Evolutionary conservation across 2,797 vertebrate species (phyloP).

Genomic region (Onychomys leucogaster): DNA sequence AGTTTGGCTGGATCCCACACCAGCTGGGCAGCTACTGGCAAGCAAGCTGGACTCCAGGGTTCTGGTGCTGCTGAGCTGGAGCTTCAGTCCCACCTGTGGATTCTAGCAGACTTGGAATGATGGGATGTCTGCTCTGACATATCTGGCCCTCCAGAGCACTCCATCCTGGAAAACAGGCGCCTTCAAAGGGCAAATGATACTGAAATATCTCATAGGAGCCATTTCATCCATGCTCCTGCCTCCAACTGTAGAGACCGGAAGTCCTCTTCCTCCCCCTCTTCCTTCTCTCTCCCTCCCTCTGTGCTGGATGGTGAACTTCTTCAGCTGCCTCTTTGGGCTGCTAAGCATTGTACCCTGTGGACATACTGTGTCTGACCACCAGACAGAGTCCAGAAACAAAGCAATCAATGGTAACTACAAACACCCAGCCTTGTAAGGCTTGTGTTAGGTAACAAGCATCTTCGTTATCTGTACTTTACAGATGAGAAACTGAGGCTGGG

Average conservation of each 20-base stretch:
- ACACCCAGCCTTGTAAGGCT: rapidly evolving
- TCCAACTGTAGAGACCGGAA: not conserved
- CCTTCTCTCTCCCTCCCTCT: no score
- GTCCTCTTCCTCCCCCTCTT: no score
- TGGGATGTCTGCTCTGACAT: not conserved
- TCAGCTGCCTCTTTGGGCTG: not conserved
- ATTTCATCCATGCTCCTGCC: not conserved
- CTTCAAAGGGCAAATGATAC: rapidly evolving
- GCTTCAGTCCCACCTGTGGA: not conserved
- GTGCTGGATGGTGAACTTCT: not conserved
- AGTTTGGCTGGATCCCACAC: conserved; percentile 33
- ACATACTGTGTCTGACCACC: not conserved
- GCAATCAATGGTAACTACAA: rapidly evolving
- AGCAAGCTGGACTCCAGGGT: not conserved
- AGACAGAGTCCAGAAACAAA: not conserved
- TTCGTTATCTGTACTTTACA: not conserved
- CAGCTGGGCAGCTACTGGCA: conserved; percentile 66
- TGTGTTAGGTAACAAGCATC: not conserved
- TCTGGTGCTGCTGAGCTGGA: conserved; percentile 46
- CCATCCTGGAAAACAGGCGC: not conserved
- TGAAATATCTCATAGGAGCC: not conserved
- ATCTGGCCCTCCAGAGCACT: rapidly evolving
- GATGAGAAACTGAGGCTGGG: not conserved
- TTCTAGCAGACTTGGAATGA: not conserved
- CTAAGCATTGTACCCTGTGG: not conserved